Evolutionary conservation across 2,888 invertebrate genomes (phyloP).

Genomic region (Steinernema scapterisci): DNA sequence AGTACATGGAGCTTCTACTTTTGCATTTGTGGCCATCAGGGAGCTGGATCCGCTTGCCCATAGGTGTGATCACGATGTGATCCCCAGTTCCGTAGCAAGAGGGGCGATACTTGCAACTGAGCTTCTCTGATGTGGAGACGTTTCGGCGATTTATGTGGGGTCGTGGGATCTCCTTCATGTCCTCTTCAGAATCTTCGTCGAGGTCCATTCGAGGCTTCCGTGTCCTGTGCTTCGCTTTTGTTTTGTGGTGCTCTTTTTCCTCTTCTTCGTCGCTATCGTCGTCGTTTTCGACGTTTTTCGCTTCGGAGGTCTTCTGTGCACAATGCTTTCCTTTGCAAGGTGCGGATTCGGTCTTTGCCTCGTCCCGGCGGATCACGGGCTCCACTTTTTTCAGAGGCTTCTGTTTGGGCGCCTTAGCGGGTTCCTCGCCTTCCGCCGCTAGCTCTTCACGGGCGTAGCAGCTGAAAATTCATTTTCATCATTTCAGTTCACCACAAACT

Average conservation of each 20-base stretch:
- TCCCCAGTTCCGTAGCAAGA: conserved; percentile 41
- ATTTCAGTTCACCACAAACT: too few species aligned
- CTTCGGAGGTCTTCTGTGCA: conserved; percentile 1
- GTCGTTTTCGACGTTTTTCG: not conserved
- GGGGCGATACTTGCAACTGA: conserved; percentile 46
- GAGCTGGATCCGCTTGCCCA: conserved; percentile 3
- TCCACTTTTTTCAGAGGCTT: not conserved
- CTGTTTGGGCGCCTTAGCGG: not conserved
- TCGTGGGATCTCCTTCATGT: conserved; percentile 18
- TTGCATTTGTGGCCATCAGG: conserved; percentile 46
- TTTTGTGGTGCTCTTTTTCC: not conserved
- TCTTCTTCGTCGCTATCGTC: conserved; percentile 27
- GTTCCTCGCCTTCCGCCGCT: conserved; percentile 23
- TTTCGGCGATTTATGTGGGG: not conserved
- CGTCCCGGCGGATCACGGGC: not conserved
- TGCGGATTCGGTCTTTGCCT: not conserved
- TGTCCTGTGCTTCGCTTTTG: not conserved
- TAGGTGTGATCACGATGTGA: conserved; percentile 20
- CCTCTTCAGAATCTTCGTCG: not conserved
- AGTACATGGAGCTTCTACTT: conserved; percentile 42
- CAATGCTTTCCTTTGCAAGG: conserved; percentile 3
- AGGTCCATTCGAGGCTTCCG: not conserved
- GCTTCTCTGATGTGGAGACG: conserved; percentile 29
- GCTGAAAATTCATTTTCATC: too few species aligned
- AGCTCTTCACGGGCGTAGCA: conserved; percentile 29